Percentiles rank a stretch among this genome's conserved stretches.
phyloP scores from a whole-genome alignment of 2,797 vertebrate genomes.

The Columba guinea region DNA sequence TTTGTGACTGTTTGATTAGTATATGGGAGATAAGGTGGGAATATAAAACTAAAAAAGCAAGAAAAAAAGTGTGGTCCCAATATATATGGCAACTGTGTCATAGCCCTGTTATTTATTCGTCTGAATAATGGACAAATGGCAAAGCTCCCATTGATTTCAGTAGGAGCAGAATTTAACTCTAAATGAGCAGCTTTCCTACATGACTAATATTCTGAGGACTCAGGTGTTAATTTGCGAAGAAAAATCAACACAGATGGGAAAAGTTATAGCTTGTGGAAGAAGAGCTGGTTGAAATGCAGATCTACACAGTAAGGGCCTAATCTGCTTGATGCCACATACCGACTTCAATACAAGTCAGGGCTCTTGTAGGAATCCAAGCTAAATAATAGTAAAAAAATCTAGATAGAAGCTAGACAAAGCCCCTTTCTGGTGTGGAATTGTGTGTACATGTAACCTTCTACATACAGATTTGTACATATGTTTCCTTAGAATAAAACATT shows the following conservation, averaged over 20 bases:
- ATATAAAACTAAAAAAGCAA: neutral
- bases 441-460: neutral
- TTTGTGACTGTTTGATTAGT: neutral
- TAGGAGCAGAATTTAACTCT: slow-evolving; percentile 13
- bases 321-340: slow-evolving; percentile 37
- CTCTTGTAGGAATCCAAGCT: slow-evolving; percentile 34
- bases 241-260: slow-evolving; percentile 69
- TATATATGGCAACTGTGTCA: neutral
- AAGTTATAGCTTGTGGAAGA: slow-evolving; percentile 52
- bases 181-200: slow-evolving; percentile 57
- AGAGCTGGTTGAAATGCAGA: slow-evolving; percentile 60
- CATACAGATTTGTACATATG: neutral
- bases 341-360: slow-evolving; percentile 15
- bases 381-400: slow-evolving; percentile 29
- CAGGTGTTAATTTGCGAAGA: slow-evolving; percentile 58
- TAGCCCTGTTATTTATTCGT: slow-evolving; percentile 13
- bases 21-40: neutral
- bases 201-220: slow-evolving; percentile 48
- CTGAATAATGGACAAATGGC: slow-evolving; percentile 39
- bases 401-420: neutral
- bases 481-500: slow-evolving; percentile 13
- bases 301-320: slow-evolving; percentile 58
- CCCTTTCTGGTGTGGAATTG: slow-evolving; percentile 5
- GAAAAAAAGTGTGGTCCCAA: neutral
- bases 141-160: slow-evolving; percentile 32